Evolutionary conservation across 1,140 invertebrate genomes (phyloP).

Genomic region (Drosophila biarmipes): DNA sequence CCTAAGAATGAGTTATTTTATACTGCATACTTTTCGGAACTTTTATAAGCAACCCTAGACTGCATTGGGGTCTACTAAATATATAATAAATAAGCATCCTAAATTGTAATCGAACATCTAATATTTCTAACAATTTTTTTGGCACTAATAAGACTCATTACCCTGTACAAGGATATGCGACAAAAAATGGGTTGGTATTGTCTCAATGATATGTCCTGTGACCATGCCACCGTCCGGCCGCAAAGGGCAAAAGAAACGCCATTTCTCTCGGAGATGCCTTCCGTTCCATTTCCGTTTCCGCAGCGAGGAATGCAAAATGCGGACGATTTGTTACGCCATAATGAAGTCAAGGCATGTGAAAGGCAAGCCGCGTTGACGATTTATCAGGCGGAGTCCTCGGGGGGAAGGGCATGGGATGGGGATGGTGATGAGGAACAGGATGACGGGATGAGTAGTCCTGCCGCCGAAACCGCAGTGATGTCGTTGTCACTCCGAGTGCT

Average conservation of each 20-base stretch:
- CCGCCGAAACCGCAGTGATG: slow-evolving; percentile 33
- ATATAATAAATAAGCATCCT: too few species aligned
- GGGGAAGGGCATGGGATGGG: not conserved
- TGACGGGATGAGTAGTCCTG: slow-evolving; percentile 10
- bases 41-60: too few species aligned
- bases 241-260: slow-evolving; percentile 22
- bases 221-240: slow-evolving; percentile 8
- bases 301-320: slow-evolving; percentile 69
- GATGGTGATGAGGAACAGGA: not conserved
- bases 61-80: too few species aligned
- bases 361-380: slow-evolving; percentile 66
- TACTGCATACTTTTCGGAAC: too few species aligned
- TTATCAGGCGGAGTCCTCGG: slow-evolving; percentile 53
- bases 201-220: slow-evolving; percentile 8
- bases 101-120: too few species aligned
- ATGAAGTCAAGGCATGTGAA: slow-evolving; percentile 79
- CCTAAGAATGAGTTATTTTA: too few species aligned
- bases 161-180: not conserved
- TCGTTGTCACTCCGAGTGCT: slow-evolving; percentile 36
- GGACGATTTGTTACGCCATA: slow-evolving; percentile 81
- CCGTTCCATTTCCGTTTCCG: slow-evolving; percentile 45
- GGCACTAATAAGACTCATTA: too few species aligned
- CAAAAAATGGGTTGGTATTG: not conserved
- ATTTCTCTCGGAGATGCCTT: slow-evolving; percentile 43
- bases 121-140: too few species aligned